Base-by-base conservation (phyloP, 2,888 invertebrate genomes). In the Eulithis prunata region DNA sequence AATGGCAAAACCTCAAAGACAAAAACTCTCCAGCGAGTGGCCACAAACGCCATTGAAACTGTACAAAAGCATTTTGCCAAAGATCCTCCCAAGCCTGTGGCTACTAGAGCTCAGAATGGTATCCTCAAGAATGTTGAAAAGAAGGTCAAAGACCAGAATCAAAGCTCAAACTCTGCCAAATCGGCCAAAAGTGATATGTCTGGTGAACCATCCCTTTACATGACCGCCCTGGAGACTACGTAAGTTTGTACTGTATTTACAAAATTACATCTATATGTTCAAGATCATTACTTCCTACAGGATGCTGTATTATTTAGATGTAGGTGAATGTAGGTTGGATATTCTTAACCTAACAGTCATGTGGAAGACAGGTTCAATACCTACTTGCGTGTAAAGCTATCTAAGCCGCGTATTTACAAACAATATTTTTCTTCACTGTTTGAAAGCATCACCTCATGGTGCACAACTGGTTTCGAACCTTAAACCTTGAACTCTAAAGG, bases 211-310 rank as follows among this genome's bases (percentile, higher is more conserved):
- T 96, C 96, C 28, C 87, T 97, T 45, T 97, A 97, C 77, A 94
- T 95, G 81, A 96, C 97, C 68, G 97, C 97, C 4, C 88, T 96
- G 75, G 97, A 97, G 81, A 96, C 96, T 70, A 93, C 94, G 95
- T 95, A 85, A 94, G 94, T 94, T 71, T 62, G 41, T 45, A 6
- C 8, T n/a, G n/a, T n/a, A n/a, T n/a, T n/a, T n/a, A n/a, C n/a
- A n/a, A n/a, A n/a, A n/a, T n/a, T n/a, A n/a, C n/a, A n/a, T n/a
- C n/a, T n/a, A n/a, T n/a, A n/a, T n/a, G n/a, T n/a, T n/a, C n/a
- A n/a, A n/a, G n/a, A n/a, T n/a, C 11, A 53, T n/a, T 14, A 14
- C 32, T 32, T 32, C 32, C 4, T 32, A 5, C 6, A 5, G 4
- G 32, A 4, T 32, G 32, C 32, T 32, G 32, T 32, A 32, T 32